phyloP scores from a whole-genome alignment of 2,113 vertebrate species.

The Jaculus jaculus region DNA sequence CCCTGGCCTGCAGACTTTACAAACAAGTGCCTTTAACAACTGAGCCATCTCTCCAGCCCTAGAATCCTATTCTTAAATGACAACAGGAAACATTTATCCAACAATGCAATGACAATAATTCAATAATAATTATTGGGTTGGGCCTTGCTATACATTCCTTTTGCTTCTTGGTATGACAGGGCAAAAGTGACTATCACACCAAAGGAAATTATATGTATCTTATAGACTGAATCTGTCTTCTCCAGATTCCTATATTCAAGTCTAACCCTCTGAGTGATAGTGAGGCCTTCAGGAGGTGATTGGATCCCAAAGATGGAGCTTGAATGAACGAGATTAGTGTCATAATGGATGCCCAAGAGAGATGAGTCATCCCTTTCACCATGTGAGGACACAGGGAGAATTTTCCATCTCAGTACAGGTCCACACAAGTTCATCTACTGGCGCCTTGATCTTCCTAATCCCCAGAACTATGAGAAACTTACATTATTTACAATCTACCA shows the following conservation, averaged over 20 bases:
- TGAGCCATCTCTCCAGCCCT: not conserved
- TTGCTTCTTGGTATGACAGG: not conserved
- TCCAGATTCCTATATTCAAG: not conserved
- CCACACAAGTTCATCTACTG: not conserved
- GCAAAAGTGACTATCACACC: not conserved
- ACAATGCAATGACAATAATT: not conserved
- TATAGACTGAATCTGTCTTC: not conserved
- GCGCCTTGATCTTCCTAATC: not conserved
- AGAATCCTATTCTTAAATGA: not conserved
- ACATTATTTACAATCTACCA: not conserved
- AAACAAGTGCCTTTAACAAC: not conserved
- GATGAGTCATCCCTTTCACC: not conserved
- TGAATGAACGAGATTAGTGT: not conserved
- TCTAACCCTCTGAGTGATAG: not conserved
- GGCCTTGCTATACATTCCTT: not conserved
- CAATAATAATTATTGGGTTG: not conserved
- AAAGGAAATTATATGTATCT: not conserved
- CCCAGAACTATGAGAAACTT: not conserved
- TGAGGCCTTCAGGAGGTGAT: not conserved
- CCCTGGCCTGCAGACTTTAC: not conserved
- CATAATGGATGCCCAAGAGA: too few species aligned
- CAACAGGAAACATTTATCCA: not conserved
- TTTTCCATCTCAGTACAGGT: not conserved
- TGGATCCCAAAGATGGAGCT: not conserved
- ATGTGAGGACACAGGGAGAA: not conserved